Conservation (phyloP, 2,113 vertebrate species). For the Canis aureus region DNA sequence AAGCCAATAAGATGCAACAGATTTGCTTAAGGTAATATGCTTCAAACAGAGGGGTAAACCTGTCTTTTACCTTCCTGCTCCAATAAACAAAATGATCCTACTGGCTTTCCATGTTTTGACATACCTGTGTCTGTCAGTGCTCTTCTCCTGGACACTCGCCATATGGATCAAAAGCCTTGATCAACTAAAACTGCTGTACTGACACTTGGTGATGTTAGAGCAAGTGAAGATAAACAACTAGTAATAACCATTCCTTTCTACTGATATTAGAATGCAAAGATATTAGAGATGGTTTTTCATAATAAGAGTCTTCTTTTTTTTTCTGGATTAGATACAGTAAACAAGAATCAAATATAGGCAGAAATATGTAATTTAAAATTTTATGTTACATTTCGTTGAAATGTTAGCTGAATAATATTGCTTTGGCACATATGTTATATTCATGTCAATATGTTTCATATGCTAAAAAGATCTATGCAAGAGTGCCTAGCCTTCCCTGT, state of each 20-base stretch:
- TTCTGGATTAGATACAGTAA: conserved; percentile 72
- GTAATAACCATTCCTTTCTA: neutral
- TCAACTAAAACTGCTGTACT: neutral
- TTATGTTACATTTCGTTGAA: conserved; percentile 80
- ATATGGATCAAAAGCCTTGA: neutral
- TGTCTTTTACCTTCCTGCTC: neutral
- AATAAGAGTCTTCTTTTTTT: conserved; percentile 45
- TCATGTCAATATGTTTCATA: conserved; percentile 83
- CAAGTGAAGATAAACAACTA: neutral
- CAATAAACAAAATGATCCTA: neutral
- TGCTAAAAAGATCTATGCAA: conserved; percentile 81
- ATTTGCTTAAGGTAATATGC: conserved; percentile 31
- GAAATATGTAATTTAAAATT: conserved; percentile 82
- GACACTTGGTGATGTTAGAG: conserved; percentile 12
- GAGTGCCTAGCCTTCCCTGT: conserved; percentile 71
- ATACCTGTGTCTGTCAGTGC: neutral
- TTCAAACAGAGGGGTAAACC: neutral
- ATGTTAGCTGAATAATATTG: conserved; percentile 84
- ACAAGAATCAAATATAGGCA: conserved; percentile 78
- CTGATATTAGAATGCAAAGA: conserved; percentile 41
- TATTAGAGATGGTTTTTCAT: conserved; percentile 67
- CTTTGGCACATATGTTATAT: conserved; percentile 84
- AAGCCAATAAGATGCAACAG: neutral
- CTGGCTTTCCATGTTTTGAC: conserved; percentile 30
- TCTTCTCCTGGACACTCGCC: neutral